Percentiles rank a stretch among this genome's conserved stretches.
phyloP scores from a whole-genome alignment of 1,140 invertebrate genomes.

The Aphelinus atriplicis region DNA sequence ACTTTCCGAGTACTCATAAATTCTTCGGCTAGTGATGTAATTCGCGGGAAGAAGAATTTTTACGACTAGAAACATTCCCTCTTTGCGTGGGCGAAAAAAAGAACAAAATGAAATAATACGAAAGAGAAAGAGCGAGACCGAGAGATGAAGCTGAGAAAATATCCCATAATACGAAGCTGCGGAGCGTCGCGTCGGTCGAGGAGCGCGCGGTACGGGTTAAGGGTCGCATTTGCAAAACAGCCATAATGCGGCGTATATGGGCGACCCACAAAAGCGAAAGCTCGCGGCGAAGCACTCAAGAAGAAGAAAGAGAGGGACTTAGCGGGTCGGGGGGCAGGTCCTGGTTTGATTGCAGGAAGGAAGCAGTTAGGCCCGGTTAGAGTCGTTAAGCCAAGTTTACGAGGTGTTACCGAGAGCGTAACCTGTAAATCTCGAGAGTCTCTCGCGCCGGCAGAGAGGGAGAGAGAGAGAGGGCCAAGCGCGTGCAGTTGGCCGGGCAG shows the following conservation, averaged over 20 bases:
- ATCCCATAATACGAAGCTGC: too few species aligned
- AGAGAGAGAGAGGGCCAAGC: too few species aligned
- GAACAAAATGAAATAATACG: too few species aligned
- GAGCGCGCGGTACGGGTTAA: background rate
- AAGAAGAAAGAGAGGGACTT: slow-evolving; percentile 9
- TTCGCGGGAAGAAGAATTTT: slow-evolving; percentile 20
- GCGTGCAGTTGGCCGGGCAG: slow-evolving; percentile 38
- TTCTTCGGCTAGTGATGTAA: slow-evolving; percentile 23
- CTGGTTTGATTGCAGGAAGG: slow-evolving; percentile 66
- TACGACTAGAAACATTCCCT: slow-evolving; percentile 19
- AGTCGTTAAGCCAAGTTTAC: slow-evolving; percentile 68
- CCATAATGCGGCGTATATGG: too few species aligned
- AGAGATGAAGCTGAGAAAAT: too few species aligned
- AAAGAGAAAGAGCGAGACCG: too few species aligned
- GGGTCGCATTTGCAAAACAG: background rate
- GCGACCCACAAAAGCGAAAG: too few species aligned
- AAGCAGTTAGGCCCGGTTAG: slow-evolving; percentile 67
- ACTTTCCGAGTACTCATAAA: slow-evolving; percentile 9
- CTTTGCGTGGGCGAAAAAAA: slow-evolving; percentile 10
- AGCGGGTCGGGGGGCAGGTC: slow-evolving; percentile 46
- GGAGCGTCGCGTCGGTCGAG: too few species aligned
- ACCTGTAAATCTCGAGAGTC: slow-evolving; percentile 65
- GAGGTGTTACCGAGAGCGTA: slow-evolving; percentile 66
- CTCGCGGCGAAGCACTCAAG: background rate
- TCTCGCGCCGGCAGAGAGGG: background rate